Percentiles rank a stretch among this genome's conserved stretches.
Conservation (phyloP, 2,113 vertebrate species). For the Antennarius striatus region DNA sequence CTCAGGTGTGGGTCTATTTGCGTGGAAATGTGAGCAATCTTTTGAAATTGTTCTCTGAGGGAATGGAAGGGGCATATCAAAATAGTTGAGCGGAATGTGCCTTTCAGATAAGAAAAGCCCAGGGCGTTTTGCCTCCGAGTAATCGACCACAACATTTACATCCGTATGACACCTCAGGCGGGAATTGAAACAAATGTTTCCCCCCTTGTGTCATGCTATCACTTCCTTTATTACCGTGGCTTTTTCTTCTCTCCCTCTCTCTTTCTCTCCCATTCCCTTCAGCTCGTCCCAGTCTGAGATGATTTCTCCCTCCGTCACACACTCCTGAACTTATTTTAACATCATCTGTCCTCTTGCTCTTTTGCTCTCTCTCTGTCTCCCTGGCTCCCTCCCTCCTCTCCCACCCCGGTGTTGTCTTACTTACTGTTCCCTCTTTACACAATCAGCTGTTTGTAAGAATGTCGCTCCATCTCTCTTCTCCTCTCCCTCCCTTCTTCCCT, state of each 20-base stretch:
- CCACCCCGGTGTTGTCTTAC: slow-evolving; percentile 59
- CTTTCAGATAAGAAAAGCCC: slow-evolving; percentile 64
- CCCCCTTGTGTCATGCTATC: slow-evolving; percentile 29
- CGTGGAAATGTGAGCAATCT: slow-evolving; percentile 53
- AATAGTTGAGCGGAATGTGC: slow-evolving; percentile 61
- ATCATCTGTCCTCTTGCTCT: slow-evolving; percentile 26
- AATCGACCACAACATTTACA: slow-evolving; percentile 68
- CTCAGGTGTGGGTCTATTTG: slow-evolving; percentile 52
- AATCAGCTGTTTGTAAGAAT: slow-evolving; percentile 77
- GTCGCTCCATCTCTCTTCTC: slow-evolving; percentile 38
- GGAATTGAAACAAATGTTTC: slow-evolving; percentile 70
- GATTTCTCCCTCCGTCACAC: slow-evolving; percentile 38
- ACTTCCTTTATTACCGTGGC: slow-evolving; percentile 35
- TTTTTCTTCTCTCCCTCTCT: not conserved
- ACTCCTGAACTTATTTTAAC: slow-evolving; percentile 61
- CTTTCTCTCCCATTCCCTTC: slow-evolving; percentile 11
- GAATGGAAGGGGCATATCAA: slow-evolving; percentile 58
- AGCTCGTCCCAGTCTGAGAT: slow-evolving; percentile 35
- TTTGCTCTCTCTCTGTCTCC: slow-evolving; percentile 10
- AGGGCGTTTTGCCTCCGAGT: slow-evolving; percentile 48
- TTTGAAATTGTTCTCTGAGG: slow-evolving; percentile 58
- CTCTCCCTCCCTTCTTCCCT: slow-evolving; percentile 30
- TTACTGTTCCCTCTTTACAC: slow-evolving; percentile 64
- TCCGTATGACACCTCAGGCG: slow-evolving; percentile 59
- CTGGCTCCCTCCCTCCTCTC: not conserved